A percentile compares a stretch with the other conserved stretches of the same genome.
phyloP scores from a whole-genome alignment of 2,888 invertebrate genomes.

The Drosophila pseudotakahashii region DNA sequence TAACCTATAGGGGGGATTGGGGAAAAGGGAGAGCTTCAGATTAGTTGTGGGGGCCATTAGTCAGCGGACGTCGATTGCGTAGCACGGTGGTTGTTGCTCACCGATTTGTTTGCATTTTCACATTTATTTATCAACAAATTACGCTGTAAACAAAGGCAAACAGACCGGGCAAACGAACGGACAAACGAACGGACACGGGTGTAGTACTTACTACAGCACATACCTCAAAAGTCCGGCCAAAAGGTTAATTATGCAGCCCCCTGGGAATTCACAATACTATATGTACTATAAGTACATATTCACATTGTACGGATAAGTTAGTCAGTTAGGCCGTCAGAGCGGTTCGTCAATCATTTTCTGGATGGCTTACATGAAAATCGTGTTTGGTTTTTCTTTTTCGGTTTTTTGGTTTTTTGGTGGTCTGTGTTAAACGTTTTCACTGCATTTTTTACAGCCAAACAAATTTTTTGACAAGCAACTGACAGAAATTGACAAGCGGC shows the following conservation, averaged over 20 bases:
- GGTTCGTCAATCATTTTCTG: conserved; percentile 70
- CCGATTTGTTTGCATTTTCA: conserved; percentile 70
- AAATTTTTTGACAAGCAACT: conserved; percentile 80
- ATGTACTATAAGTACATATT: not conserved
- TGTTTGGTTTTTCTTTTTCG: conserved; percentile 58
- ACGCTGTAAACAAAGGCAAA: conserved; percentile 66
- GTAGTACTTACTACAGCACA: conserved; percentile 15
- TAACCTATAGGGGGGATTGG: not conserved
- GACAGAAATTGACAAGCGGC: conserved; percentile 80
- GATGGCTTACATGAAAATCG: conserved; percentile 74
- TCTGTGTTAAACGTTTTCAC: conserved; percentile 60
- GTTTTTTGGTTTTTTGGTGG: conserved; percentile 29
- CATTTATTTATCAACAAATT: conserved; percentile 66
- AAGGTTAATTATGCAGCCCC: conserved; percentile 73
- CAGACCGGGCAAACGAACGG: conserved; percentile 20
- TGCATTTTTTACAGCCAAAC: conserved; percentile 74
- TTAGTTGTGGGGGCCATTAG: conserved; percentile 52
- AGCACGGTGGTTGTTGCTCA: conserved; percentile 55
- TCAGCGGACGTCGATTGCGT: conserved; percentile 67
- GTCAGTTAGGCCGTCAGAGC: conserved; percentile 42
- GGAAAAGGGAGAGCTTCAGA: conserved; percentile 2
- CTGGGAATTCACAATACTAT: conserved; percentile 32
- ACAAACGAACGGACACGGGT: conserved; percentile 37
- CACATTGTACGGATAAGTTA: conserved; percentile 14
- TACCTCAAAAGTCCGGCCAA: conserved; percentile 43